Evolutionary conservation across 2,888 invertebrate genomes (phyloP).

Genomic region (Drosophila tripunctata): DNA sequence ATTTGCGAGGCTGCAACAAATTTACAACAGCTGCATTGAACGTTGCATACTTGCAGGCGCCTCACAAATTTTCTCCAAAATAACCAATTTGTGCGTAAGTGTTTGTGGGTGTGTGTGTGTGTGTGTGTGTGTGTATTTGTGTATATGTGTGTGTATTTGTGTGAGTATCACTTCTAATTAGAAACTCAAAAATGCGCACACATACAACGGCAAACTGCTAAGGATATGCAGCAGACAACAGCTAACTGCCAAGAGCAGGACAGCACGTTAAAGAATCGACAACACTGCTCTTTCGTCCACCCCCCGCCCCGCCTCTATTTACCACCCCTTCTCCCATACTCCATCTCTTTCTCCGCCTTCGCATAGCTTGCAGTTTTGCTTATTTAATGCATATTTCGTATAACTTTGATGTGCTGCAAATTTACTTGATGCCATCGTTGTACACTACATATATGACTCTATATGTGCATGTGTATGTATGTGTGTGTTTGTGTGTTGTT

Average conservation of each 20-base stretch:
- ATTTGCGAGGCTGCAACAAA: constrained; percentile 55
- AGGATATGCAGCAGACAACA: constrained; percentile 78
- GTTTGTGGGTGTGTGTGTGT: constrained; percentile 11
- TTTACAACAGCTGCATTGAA: constrained; percentile 74
- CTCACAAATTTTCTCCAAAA: constrained; percentile 68
- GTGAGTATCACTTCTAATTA: constrained; percentile 76
- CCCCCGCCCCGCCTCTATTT: background rate
- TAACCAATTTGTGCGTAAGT: constrained; percentile 63
- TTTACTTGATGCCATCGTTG: constrained; percentile 69
- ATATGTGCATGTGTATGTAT: constrained; percentile 17
- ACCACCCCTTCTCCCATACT: too few relatives aligned
- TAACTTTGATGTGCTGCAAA: constrained; percentile 78
- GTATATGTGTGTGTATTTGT: constrained; percentile 26
- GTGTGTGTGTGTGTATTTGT: constrained; percentile 3
- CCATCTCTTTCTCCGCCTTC: background rate
- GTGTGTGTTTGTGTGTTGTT: constrained; percentile 27
- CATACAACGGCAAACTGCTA: constrained; percentile 44
- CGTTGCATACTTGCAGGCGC: constrained; percentile 72
- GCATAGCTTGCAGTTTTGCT: constrained; percentile 48
- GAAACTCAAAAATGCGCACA: constrained; percentile 72
- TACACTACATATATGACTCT: constrained; percentile 1
- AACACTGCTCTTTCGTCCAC: background rate
- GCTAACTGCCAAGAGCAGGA: constrained; percentile 73
- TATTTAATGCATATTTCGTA: constrained; percentile 78
- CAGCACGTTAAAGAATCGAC: constrained; percentile 60